These are phyloP conservation scores for Rhabdophis nuchalis DNA, from an alignment of 2,797 vertebrate genomes.

Conservation along the genomic window DNA sequence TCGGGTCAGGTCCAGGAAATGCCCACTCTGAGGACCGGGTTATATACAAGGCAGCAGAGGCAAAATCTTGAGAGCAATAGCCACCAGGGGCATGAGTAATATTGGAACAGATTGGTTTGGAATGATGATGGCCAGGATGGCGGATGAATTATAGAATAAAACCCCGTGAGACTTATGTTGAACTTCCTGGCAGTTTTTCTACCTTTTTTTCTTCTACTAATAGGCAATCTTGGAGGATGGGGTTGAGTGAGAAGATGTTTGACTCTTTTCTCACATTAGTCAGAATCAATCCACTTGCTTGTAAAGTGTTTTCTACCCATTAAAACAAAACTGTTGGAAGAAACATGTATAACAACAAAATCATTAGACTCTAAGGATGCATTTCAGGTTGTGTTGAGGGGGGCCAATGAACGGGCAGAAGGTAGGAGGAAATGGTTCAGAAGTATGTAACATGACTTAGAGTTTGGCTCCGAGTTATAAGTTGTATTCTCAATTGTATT, in stretches of 20 bases:
- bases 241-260: neutral
- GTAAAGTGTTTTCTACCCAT: too few species aligned
- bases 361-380: neutral
- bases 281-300: neutral
- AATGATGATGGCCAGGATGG: neutral
- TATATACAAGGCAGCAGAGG: neutral
- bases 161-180: neutral
- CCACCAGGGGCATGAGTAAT: neutral
- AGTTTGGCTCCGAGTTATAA: neutral
- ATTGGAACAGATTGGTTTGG: neutral
- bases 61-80: neutral
- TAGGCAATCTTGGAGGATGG: neutral
- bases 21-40: neutral
- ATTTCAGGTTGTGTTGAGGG: neutral
- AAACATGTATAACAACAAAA: neutral
- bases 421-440: neutral
- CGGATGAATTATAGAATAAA: neutral
- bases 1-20: constrained; percentile 5
- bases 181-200: neutral
- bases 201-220: neutral
- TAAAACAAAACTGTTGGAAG: neutral
- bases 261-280: neutral
- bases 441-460: neutral
- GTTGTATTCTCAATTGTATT: neutral
- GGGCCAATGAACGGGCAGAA: neutral